These are phyloP conservation scores for Hassar affinis DNA, from an alignment of 2,113 vertebrate species.

Conservation along the genomic window DNA sequence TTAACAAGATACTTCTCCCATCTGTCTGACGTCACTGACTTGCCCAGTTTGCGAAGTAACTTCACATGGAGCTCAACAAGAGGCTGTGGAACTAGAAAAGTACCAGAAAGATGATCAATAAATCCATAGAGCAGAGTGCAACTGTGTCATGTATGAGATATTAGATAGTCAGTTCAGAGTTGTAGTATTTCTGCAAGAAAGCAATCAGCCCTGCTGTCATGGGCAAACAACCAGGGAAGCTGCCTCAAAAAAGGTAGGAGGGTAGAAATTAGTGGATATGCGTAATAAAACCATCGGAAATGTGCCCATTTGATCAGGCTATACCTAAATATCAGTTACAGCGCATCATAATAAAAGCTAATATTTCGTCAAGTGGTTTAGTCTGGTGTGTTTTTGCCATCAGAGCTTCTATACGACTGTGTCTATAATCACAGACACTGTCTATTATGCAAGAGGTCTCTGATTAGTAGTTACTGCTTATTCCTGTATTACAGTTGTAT, in stretches of 20 bases:
- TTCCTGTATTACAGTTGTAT: neutral
- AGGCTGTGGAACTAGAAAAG: slow-evolving; percentile 86
- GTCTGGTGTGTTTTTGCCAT: neutral
- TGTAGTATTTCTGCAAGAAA: neutral
- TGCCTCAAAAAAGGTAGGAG: neutral
- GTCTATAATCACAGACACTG: neutral
- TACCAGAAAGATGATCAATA: slow-evolving; percentile 1
- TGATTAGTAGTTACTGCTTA: neutral
- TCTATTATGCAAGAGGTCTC: neutral
- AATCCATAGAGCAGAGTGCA: neutral
- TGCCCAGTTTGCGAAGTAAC: slow-evolving; percentile 95
- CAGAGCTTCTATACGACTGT: neutral
- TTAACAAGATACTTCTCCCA: slow-evolving; percentile 98
- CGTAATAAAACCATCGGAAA: neutral
- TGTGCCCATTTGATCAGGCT: neutral
- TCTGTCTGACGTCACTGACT: slow-evolving; percentile 90
- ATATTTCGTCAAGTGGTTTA: neutral
- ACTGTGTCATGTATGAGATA: too few relatives aligned
- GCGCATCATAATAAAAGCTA: neutral
- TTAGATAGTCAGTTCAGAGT: neutral
- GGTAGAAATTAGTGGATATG: too few relatives aligned
- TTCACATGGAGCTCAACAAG: slow-evolving; percentile 96
- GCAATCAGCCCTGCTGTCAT: neutral
- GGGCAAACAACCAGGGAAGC: neutral
- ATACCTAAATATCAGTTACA: neutral